These are phyloP conservation scores for Nebria brevicollis DNA, from an alignment of 2,888 invertebrate species.

Conservation along the genomic window DNA sequence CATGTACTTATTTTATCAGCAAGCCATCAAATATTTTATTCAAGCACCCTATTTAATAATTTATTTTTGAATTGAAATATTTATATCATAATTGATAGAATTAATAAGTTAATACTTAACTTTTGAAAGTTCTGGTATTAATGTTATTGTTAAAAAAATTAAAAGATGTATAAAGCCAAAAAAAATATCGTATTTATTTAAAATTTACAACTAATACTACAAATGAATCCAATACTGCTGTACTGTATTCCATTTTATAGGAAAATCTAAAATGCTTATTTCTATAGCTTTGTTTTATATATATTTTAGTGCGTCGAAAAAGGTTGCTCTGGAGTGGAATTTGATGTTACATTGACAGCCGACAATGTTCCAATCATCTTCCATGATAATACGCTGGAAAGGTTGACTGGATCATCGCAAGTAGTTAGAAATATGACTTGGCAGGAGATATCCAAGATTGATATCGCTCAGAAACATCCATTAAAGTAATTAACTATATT, in stretches of 20 bases:
- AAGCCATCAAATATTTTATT: too few relatives aligned
- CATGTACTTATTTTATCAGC: too few relatives aligned
- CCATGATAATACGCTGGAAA: conserved; percentile 78
- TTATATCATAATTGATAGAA: too few relatives aligned
- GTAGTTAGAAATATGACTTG: conserved; percentile 70
- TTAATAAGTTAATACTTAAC: too few relatives aligned
- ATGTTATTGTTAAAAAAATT: neutral
- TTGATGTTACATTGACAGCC: conserved; percentile 78
- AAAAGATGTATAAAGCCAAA: neutral
- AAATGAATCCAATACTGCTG: neutral
- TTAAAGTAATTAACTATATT: conserved; percentile 65
- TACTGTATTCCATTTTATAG: too few relatives aligned
- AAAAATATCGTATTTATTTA: neutral
- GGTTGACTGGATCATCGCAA: conserved; percentile 69
- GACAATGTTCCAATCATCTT: conserved; percentile 81
- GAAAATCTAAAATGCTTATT: neutral
- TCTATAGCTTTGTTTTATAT: neutral
- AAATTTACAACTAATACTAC: neutral
- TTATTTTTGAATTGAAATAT: too few relatives aligned
- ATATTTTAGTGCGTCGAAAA: conserved; percentile 72
- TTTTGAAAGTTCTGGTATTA: too few relatives aligned
- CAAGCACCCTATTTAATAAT: too few relatives aligned
- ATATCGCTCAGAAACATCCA: conserved; percentile 76
- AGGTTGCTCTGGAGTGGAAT: conserved; percentile 79
- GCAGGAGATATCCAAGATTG: conserved; percentile 70